Evolutionary conservation across 2,797 vertebrate species (phyloP).

Genomic region (Podargus strigoides): DNA sequence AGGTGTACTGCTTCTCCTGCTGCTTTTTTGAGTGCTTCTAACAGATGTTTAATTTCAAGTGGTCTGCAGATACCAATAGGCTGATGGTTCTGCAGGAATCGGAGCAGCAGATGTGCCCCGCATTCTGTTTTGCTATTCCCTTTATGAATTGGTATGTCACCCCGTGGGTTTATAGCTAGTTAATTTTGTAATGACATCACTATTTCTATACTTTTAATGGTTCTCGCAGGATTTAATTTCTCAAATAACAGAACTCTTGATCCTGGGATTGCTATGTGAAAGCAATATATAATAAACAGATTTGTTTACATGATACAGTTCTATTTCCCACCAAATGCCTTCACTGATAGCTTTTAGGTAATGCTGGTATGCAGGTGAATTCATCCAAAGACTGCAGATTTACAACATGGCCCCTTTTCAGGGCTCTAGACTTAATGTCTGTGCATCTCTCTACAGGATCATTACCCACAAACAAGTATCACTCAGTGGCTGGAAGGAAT

Average conservation of each 20-base stretch:
- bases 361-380: neutral
- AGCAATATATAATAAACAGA: conserved; percentile 29
- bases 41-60: conserved; percentile 65
- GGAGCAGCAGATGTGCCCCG: conserved; percentile 52
- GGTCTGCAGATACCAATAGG: conserved; percentile 60
- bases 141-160: conserved; percentile 53
- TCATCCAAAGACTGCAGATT: neutral
- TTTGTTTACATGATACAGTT: neutral
- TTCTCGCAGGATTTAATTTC: conserved; percentile 27
- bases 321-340: neutral
- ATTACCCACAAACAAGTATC: neutral
- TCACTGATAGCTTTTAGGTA: neutral
- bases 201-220: conserved; percentile 25
- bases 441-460: neutral
- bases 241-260: conserved; percentile 44
- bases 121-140: conserved; percentile 49
- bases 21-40: conserved; percentile 54
- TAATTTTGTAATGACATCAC: conserved; percentile 60
- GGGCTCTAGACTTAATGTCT: neutral
- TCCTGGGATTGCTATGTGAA: neutral
- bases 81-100: conserved; percentile 35
- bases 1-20: conserved; percentile 45
- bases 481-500: neutral
- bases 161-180: conserved; percentile 38
- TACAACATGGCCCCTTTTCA: neutral